Conservation (phyloP, 2,888 invertebrate genomes). For the Odiellus spinosus region DNA sequence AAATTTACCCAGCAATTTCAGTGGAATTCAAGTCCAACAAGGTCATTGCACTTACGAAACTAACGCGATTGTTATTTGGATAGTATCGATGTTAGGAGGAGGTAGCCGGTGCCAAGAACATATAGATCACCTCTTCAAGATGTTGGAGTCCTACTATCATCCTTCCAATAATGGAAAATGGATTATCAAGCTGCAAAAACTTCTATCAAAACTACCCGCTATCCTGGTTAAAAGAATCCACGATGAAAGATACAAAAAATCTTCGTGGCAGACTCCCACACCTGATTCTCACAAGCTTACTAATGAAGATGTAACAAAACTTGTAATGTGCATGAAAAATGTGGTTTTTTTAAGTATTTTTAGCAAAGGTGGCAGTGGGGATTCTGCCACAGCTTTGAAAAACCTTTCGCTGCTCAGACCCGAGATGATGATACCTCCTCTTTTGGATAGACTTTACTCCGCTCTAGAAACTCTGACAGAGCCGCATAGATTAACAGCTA, state of each 20-base stretch:
- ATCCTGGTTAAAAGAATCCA: conserved; percentile 45
- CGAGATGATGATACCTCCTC: conserved; percentile 60
- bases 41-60: conserved; percentile 33
- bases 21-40: conserved; percentile 20
- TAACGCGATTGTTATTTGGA: conserved; percentile 38
- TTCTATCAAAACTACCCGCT: conserved; percentile 46
- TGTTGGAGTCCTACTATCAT: conserved; percentile 71
- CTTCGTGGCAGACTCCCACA: conserved; percentile 49
- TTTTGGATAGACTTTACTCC: conserved; percentile 58
- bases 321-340: conserved; percentile 55
- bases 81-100: conserved; percentile 35
- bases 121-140: conserved; percentile 60
- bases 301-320: conserved; percentile 61
- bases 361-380: conserved; percentile 45
- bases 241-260: conserved; percentile 46
- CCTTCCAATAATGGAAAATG: conserved; percentile 74
- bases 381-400: conserved; percentile 50
- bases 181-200: conserved; percentile 35
- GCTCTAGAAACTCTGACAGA: conserved; percentile 73
- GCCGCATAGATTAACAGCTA: conserved; percentile 62
- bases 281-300: conserved; percentile 53
- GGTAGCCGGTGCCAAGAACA: conserved; percentile 39
- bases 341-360: conserved; percentile 62
- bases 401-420: conserved; percentile 63
- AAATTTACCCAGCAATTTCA: conserved; percentile 55